Percentiles rank a stretch among this genome's conserved stretches.
These are phyloP conservation scores for Nudaria mundana DNA, from an alignment of 2,888 invertebrate species.

Conservation along the genomic window DNA sequence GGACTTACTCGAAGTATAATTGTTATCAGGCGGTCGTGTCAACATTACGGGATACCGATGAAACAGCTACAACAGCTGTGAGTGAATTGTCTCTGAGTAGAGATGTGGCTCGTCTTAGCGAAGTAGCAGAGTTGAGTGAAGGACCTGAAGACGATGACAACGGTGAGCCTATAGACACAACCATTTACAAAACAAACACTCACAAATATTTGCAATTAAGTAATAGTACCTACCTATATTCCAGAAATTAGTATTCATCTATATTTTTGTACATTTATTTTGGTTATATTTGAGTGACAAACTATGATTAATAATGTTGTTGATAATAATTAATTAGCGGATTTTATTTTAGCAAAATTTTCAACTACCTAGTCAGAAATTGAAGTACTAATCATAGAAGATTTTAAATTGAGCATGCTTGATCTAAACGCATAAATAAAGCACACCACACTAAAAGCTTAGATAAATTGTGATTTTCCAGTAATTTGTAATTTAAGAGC, in stretches of 20 bases:
- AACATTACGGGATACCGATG: conserved; percentile 85
- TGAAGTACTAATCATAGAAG: too few relatives aligned
- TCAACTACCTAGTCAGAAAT: too few relatives aligned
- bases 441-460: too few relatives aligned
- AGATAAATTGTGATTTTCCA: too few relatives aligned
- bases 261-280: conserved; percentile 10
- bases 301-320: neutral
- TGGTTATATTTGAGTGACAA: neutral
- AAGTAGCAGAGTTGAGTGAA: conserved; percentile 86
- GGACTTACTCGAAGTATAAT: neutral
- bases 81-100: conserved; percentile 83
- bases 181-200: neutral
- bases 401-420: conserved; percentile 23
- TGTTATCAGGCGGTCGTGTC: conserved; percentile 68
- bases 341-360: too few relatives aligned
- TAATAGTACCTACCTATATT: too few relatives aligned
- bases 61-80: conserved; percentile 71
- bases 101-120: conserved; percentile 86
- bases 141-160: conserved; percentile 87
- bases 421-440: conserved; percentile 22
- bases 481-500: too few relatives aligned
- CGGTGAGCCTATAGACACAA: conserved; percentile 69
- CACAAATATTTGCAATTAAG: conserved; percentile 9
- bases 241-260: too few relatives aligned
- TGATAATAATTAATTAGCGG: conserved; percentile 16